These are phyloP conservation scores for Melanostigma gelatinosum DNA, from an alignment of 2,113 vertebrate genomes.

Conservation along the genomic window DNA sequence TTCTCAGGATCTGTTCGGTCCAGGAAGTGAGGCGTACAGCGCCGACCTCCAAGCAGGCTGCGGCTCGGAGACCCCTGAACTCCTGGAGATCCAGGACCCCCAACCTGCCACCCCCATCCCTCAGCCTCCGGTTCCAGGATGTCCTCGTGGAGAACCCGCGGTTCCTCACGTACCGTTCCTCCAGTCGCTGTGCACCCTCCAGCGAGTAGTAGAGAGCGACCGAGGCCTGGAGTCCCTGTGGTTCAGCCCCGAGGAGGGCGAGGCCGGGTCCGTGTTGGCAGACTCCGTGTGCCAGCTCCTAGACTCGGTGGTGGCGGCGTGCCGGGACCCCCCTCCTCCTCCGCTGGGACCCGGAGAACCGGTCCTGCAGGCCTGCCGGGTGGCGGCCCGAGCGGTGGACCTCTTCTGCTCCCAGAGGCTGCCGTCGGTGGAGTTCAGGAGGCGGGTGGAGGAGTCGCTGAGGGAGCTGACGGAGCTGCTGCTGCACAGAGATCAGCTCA, in stretches of 20 bases:
- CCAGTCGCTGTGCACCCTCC: conserved; percentile 84
- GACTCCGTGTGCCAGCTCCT: conserved; percentile 87
- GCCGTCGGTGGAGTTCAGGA: conserved; percentile 78
- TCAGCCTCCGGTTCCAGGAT: background rate
- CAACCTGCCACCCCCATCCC: background rate
- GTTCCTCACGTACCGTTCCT: conserved; percentile 85
- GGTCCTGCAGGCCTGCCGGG: conserved; percentile 81
- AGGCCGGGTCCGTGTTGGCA: conserved; percentile 65
- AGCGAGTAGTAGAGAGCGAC: conserved; percentile 66
- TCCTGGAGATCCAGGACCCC: background rate
- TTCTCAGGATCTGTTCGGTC: conserved; percentile 66
- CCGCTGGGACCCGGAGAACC: conserved; percentile 55
- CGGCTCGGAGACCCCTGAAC: conserved; percentile 73
- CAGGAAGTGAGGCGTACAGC: conserved; percentile 44
- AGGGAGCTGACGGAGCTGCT: conserved; percentile 83
- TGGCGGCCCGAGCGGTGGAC: conserved; percentile 76
- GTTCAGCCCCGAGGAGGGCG: conserved; percentile 68
- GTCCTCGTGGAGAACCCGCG: conserved; percentile 32
- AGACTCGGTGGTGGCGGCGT: conserved; percentile 81
- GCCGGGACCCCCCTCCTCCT: conserved; percentile 68
- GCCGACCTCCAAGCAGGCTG: conserved; percentile 84
- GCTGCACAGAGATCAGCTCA: conserved; percentile 75
- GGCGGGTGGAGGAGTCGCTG: conserved; percentile 84
- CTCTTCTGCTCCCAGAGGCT: conserved; percentile 73
- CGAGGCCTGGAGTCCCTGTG: conserved; percentile 70